Evolutionary conservation across 2,888 invertebrate species (phyloP).

Genomic region (Trichopria drosophilae): DNA sequence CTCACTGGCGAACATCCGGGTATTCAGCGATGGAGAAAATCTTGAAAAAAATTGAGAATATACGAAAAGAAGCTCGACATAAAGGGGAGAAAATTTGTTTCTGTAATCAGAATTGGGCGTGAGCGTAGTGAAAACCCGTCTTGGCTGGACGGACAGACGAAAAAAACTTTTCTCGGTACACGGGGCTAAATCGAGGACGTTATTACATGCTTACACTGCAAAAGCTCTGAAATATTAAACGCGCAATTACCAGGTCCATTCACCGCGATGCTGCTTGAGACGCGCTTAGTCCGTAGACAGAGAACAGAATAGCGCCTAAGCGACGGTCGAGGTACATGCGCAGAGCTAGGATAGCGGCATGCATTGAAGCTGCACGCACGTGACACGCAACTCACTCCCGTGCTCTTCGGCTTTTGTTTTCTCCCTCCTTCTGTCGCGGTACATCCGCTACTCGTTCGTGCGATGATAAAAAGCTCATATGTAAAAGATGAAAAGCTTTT

Average conservation of each 20-base stretch:
- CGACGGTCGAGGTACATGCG: constrained; percentile 27
- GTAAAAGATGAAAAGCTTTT: constrained; percentile 57
- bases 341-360: no score
- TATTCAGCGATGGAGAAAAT: no score
- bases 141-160: constrained; percentile 35
- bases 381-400: constrained; percentile 34
- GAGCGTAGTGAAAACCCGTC: no score
- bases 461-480: constrained; percentile 55
- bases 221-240: constrained; percentile 58
- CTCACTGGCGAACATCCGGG: no score
- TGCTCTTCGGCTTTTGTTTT: constrained; percentile 24
- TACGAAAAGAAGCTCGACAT: no score
- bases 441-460: constrained; percentile 47
- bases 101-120: no score
- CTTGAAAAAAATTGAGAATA: no score
- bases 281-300: constrained; percentile 27
- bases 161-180: constrained; percentile 36
- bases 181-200: constrained; percentile 48
- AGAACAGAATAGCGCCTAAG: constrained; percentile 5
- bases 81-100: no score
- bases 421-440: constrained; percentile 32
- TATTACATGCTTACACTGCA: constrained; percentile 52
- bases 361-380: no score
- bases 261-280: constrained; percentile 52
- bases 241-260: constrained; percentile 58